A percentile compares a stretch with the other conserved stretches of the same genome.
phyloP scores from a whole-genome alignment of 2,888 invertebrate species.

The Meiosimyza platycephala region DNA sequence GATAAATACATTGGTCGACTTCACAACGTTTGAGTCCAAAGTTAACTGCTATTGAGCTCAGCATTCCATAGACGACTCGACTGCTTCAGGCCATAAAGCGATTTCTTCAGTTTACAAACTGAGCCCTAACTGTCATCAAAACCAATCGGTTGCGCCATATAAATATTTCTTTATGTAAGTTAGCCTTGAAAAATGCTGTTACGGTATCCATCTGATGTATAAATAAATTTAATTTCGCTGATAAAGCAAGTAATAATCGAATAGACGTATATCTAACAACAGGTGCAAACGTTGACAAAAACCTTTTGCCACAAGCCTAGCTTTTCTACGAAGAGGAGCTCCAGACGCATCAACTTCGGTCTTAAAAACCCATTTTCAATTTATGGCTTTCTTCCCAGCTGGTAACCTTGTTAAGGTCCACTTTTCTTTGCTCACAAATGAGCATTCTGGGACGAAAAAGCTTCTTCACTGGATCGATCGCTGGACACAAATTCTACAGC shows the following conservation, averaged over 20 bases:
- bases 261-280: conserved; percentile 38
- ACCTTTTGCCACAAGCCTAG: conserved; percentile 39
- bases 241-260: conserved; percentile 36
- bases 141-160: conserved; percentile 44
- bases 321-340: conserved; percentile 35
- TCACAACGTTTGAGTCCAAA: conserved; percentile 38
- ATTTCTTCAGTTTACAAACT: conserved; percentile 34
- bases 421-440: no score
- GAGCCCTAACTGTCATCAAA: conserved; percentile 37
- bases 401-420: conserved; percentile 34
- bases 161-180: conserved; percentile 40
- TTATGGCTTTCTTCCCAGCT: conserved; percentile 31
- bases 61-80: conserved; percentile 40
- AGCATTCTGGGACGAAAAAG: conserved; percentile 28
- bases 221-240: conserved; percentile 37
- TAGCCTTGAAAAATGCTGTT: conserved; percentile 41
- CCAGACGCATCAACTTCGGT: conserved; percentile 34
- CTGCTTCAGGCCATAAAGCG: conserved; percentile 37
- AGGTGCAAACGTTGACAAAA: conserved; percentile 38
- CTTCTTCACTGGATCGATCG: conserved; percentile 25
- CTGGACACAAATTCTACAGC: conserved; percentile 10
- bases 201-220: conserved; percentile 44
- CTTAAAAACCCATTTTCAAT: conserved; percentile 38
- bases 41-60: conserved; percentile 33
- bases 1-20: conserved; percentile 43